Percentiles rank a stretch among this genome's conserved stretches.
phyloP scores from a whole-genome alignment of 2,888 invertebrate genomes.

The Hydraecia micacea region DNA sequence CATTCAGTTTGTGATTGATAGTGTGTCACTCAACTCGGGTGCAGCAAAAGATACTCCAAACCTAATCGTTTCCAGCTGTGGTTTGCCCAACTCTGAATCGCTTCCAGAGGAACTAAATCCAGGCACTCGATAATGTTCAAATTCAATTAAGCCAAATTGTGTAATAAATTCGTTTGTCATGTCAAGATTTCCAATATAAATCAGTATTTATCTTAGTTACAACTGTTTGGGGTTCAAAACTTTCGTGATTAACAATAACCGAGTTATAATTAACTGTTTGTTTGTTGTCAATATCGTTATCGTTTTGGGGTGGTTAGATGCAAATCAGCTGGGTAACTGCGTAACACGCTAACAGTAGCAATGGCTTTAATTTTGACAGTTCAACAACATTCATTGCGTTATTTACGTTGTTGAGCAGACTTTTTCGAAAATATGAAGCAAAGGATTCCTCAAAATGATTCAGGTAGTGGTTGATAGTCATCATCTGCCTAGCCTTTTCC shows the following conservation, averaged over 20 bases:
- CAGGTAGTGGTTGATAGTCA: too few species aligned
- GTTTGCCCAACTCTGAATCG: background rate
- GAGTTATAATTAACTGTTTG: slow-evolving; percentile 47
- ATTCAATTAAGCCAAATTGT: slow-evolving; percentile 70
- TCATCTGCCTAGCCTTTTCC: too few species aligned
- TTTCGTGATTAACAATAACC: slow-evolving; percentile 51
- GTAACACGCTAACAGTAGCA: background rate
- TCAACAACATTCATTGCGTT: background rate
- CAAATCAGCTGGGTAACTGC: slow-evolving; percentile 9
- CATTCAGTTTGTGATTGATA: too few species aligned
- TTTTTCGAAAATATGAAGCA: background rate
- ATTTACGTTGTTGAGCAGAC: background rate
- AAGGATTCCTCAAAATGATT: background rate
- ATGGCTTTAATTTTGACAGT: background rate
- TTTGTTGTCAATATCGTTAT: slow-evolving; percentile 34
- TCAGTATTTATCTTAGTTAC: slow-evolving; percentile 68
- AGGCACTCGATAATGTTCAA: slow-evolving; percentile 61
- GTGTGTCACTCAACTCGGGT: too few species aligned
- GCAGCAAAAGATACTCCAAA: too few species aligned
- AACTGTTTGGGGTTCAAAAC: slow-evolving; percentile 33
- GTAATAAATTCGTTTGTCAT: slow-evolving; percentile 72
- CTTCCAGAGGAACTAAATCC: slow-evolving; percentile 38
- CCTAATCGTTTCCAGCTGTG: background rate
- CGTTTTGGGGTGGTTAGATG: slow-evolving; percentile 15
- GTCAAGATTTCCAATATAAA: slow-evolving; percentile 67